A percentile compares a stretch with the other conserved stretches of the same genome.
These are phyloP conservation scores for Poeciliopsis turrubarensis DNA, from an alignment of 2,113 vertebrate genomes.

Conservation along the genomic window DNA sequence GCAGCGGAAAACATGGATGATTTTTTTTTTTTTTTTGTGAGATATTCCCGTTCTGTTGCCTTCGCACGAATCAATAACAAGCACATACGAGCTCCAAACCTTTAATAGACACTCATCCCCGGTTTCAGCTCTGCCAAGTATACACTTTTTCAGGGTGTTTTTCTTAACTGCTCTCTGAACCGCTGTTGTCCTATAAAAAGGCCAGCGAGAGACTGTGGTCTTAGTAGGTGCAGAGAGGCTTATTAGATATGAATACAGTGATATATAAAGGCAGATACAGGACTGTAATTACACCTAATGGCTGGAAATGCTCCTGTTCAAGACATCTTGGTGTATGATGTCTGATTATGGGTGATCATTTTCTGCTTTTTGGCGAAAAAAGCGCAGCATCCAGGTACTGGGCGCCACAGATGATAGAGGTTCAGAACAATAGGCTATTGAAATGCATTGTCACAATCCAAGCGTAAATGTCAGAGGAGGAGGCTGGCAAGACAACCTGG, in stretches of 20 bases:
- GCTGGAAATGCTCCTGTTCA: conserved; percentile 76
- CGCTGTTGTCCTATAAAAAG: conserved; percentile 49
- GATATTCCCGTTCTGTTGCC: conserved; percentile 54
- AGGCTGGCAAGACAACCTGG: conserved; percentile 51
- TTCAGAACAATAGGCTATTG: conserved; percentile 80
- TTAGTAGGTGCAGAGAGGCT: conserved; percentile 55
- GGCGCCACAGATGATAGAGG: conserved; percentile 74
- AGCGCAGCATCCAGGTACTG: conserved; percentile 59
- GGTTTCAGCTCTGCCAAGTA: conserved; percentile 33
- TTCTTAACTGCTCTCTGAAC: conserved; percentile 58
- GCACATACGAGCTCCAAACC: conserved; percentile 50
- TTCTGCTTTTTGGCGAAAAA: conserved; percentile 71
- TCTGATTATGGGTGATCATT: conserved; percentile 81
- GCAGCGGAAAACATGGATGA: conserved; percentile 14
- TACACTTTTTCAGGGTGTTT: conserved; percentile 56
- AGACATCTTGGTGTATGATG: conserved; percentile 71
- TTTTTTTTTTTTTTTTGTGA: conserved; percentile 40
- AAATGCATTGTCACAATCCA: conserved; percentile 74
- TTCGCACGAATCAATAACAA: conserved; percentile 68
- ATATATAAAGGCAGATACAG: conserved; percentile 69
- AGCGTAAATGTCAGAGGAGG: conserved; percentile 69
- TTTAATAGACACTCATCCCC: conserved; percentile 50
- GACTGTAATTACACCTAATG: conserved; percentile 80
- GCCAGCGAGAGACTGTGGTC: conserved; percentile 35
- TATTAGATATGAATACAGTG: conserved; percentile 73